Base-by-base conservation (phyloP, 2,113 vertebrate species). In the Cyprinodon brontotheroides region DNA sequence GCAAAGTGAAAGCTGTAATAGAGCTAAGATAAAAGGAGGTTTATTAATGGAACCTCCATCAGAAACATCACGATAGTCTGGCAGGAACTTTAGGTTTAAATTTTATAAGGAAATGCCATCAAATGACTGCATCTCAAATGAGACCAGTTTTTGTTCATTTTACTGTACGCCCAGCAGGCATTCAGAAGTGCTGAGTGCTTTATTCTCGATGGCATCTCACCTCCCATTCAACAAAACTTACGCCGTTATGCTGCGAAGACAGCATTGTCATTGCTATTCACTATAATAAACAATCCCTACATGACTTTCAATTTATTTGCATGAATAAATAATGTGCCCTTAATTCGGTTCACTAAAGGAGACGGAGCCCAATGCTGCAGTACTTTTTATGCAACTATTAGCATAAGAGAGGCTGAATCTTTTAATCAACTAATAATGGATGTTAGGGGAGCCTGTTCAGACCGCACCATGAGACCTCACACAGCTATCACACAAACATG, bases 381-480 rank as follows among this genome's bases (percentile, higher is more conserved):
- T 80, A 75, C 83, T 81, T 78, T 75, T 82, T 82, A 81, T 84
- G 70, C 88, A 87, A 79, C 83, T 84, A 91, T 93, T 93, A 89
- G 88, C 92, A 92, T 91, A 93, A 91, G 83, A 91, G 86, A 86
- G 81, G 89, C 90, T 83, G 77, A 88, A 88, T 91, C 77, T 85
- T 92, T 94, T 92, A 92, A 94, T 93, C 88, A 90, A 77, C 82
- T 91, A 88, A 92, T 93, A 92, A 92, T 92, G 86, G 88, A 91
- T 89, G 89, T 90, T 91, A 81, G 64, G 85, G 90, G 92, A 91
- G 84, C 85, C 81, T 89, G 88, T 93, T 93, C 79, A 91, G 82
- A 86, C 88, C 29, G 80, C 73, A 83, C 90, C 85, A 77, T 65
- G 89, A 93, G 90, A 92, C 87, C 79, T 63, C 74, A 70, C 72